phyloP scores from a whole-genome alignment of 2,113 vertebrate species.

The Corythoichthys haematopterus region DNA sequence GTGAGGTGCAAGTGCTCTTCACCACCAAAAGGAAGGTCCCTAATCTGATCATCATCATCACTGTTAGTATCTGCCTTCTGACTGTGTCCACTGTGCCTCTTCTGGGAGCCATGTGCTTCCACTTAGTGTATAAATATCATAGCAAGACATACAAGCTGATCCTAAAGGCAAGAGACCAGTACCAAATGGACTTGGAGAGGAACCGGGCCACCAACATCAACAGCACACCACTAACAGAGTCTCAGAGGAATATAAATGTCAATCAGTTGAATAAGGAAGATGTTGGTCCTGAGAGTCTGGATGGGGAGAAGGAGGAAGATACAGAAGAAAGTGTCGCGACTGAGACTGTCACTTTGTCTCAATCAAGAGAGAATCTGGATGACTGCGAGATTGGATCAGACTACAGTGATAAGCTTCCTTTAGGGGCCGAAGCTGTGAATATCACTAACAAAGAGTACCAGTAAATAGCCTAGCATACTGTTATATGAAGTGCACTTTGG shows the following conservation, averaged over 20 bases:
- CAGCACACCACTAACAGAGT: slow-evolving; percentile 78
- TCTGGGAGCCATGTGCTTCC: slow-evolving; percentile 90
- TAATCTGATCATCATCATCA: slow-evolving; percentile 89
- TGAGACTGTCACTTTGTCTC: slow-evolving; percentile 77
- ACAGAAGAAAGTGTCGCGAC: slow-evolving; percentile 78
- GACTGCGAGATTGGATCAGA: slow-evolving; percentile 88
- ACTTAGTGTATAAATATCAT: slow-evolving; percentile 89
- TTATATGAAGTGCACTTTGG: background rate
- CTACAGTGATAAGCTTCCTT: slow-evolving; percentile 86
- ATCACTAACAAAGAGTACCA: slow-evolving; percentile 81
- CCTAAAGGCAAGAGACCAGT: slow-evolving; percentile 83
- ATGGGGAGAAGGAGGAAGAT: slow-evolving; percentile 62
- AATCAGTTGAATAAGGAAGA: slow-evolving; percentile 70
- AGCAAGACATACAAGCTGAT: slow-evolving; percentile 93
- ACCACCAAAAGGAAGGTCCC: slow-evolving; percentile 85
- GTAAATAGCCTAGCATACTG: slow-evolving; percentile 51
- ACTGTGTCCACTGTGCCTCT: slow-evolving; percentile 90
- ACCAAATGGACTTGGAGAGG: slow-evolving; percentile 79
- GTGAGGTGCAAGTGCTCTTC: slow-evolving; percentile 91
- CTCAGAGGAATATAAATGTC: slow-evolving; percentile 78
- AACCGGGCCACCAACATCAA: slow-evolving; percentile 80
- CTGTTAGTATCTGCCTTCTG: slow-evolving; percentile 88
- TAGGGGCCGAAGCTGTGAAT: slow-evolving; percentile 89
- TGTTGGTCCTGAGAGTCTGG: slow-evolving; percentile 48
- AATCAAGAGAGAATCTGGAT: slow-evolving; percentile 79